Percentiles rank a stretch among this genome's conserved stretches.
Conservation (phyloP, 2,888 invertebrate genomes). For the Monochamus alternatus region DNA sequence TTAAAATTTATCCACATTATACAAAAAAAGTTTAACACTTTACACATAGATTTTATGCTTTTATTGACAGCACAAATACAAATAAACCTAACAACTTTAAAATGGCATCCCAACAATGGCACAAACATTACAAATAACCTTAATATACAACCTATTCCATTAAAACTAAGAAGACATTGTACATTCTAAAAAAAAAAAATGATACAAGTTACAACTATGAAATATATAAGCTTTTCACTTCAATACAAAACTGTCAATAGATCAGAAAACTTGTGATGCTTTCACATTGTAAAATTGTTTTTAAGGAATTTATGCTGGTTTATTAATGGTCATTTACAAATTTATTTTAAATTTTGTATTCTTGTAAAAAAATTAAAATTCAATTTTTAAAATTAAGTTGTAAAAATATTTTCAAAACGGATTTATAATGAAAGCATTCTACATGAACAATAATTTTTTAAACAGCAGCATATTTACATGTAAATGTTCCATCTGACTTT, state of each 20-base stretch:
- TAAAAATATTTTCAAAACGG: too few species aligned
- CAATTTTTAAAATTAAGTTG: too few species aligned
- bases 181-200: not conserved
- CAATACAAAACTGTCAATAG: not conserved
- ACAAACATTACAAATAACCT: slow-evolving; percentile 8
- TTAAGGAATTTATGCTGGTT: too few species aligned
- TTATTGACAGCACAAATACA: slow-evolving; percentile 4
- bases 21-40: not conserved
- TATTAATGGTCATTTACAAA: too few species aligned
- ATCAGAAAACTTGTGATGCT: not conserved
- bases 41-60: not conserved
- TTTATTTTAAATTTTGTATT: too few species aligned
- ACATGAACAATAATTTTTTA: too few species aligned
- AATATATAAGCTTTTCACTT: not conserved
- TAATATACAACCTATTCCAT: not conserved
- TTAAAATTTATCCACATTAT: too few species aligned
- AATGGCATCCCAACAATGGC: slow-evolving; percentile 12
- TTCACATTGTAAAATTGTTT: too few species aligned
- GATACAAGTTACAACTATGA: not conserved
- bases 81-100: slow-evolving; percentile 11
- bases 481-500: too few species aligned
- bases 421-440: too few species aligned
- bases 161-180: not conserved
- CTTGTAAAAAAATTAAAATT: too few species aligned
- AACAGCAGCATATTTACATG: too few species aligned